Conservation (phyloP, 2,888 invertebrate species). For the Metopia argyrocephala region DNA sequence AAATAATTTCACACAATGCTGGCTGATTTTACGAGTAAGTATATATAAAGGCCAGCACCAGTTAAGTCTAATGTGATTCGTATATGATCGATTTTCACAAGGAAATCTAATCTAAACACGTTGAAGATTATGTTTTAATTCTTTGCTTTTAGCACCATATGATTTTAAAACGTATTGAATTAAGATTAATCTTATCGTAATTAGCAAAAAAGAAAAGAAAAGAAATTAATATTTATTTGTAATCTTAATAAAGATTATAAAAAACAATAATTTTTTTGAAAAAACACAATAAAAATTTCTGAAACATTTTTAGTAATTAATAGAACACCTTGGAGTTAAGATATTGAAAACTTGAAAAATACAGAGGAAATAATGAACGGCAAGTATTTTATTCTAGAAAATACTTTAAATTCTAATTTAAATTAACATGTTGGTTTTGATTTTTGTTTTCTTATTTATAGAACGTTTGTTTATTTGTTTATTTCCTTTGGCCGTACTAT, state of each 20-base stretch:
- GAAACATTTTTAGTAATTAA: neutral
- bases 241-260: too few species aligned
- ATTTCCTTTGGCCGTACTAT: neutral
- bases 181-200: neutral
- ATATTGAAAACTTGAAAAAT: too few species aligned
- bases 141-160: neutral
- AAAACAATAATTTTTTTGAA: too few species aligned
- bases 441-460: constrained; percentile 11
- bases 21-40: too few species aligned
- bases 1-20: too few species aligned
- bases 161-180: neutral
- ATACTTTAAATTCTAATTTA: too few species aligned
- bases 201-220: neutral
- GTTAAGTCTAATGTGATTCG: too few species aligned
- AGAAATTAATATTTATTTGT: neutral
- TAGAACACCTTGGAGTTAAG: neutral
- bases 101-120: neutral
- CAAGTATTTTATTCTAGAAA: too few species aligned
- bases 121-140: too few species aligned
- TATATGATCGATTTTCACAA: neutral
- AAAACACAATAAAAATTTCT: neutral
- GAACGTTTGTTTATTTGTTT: neutral
- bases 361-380: neutral
- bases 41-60: too few species aligned
- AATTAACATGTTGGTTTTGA: too few species aligned